A percentile compares a stretch with the other conserved stretches of the same genome.
phyloP scores from a whole-genome alignment of 2,888 invertebrate species.

The Mayetiola destructor region DNA sequence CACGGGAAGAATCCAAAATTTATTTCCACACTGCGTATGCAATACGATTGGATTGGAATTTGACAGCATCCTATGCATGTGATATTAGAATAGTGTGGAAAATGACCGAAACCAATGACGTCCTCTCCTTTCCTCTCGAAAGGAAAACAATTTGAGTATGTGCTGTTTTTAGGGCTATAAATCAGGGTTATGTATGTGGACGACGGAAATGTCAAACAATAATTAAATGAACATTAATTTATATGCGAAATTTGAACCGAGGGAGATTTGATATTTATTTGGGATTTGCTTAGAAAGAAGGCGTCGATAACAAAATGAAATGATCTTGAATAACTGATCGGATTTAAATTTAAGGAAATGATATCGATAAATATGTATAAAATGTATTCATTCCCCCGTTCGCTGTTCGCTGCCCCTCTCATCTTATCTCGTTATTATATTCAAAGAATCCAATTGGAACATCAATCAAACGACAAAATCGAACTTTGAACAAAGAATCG shows the following conservation, averaged over 20 bases:
- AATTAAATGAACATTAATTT: slow-evolving; percentile 8
- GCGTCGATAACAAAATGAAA: neutral
- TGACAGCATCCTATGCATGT: neutral
- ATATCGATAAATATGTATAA: too few species aligned
- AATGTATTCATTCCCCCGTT: too few species aligned
- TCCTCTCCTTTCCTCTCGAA: too few species aligned
- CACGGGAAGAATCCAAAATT: slow-evolving; percentile 2
- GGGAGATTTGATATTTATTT: neutral
- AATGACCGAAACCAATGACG: neutral
- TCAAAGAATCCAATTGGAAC: too few species aligned
- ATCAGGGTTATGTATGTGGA: neutral
- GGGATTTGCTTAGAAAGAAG: neutral
- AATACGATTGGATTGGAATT: slow-evolving; percentile 2
- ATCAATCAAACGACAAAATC: too few species aligned
- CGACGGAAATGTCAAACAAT: slow-evolving; percentile 9
- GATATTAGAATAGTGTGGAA: neutral
- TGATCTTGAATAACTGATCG: neutral
- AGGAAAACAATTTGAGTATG: too few species aligned
- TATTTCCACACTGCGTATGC: neutral
- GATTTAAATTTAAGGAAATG: slow-evolving; percentile 2
- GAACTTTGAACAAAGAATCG: too few species aligned
- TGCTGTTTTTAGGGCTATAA: neutral
- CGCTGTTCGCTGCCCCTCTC: too few species aligned
- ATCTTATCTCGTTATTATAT: too few species aligned
- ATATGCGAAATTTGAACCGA: neutral